Conservation (phyloP, 2,888 invertebrate genomes). For the Pseudococcus jackbeardsleyi region DNA sequence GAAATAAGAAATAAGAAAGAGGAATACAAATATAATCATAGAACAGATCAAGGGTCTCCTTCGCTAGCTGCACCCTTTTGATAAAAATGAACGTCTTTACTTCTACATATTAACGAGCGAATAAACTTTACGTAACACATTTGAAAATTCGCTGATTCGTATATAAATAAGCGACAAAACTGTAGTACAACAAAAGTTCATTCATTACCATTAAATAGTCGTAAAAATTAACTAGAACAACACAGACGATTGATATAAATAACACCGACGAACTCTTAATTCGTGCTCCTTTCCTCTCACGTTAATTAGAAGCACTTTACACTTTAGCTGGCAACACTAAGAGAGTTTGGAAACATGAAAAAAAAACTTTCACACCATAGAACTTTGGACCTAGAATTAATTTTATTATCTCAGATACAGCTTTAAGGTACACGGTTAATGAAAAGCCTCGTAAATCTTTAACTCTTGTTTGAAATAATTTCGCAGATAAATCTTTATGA, state of each 20-base stretch:
- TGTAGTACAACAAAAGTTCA: not conserved
- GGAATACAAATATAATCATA: not conserved
- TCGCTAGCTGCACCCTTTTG: not conserved
- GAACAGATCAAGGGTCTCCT: not conserved
- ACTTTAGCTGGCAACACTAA: conserved; percentile 23
- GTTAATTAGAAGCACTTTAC: conserved; percentile 50
- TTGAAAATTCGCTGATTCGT: not conserved
- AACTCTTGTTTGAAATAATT: conserved; percentile 47
- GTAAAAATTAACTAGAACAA: conserved; percentile 41
- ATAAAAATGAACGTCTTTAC: not conserved
- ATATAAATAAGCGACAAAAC: not conserved
- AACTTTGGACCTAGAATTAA: conserved; percentile 49
- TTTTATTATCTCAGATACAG: conserved; percentile 50
- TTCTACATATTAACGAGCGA: not conserved
- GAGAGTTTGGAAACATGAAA: not conserved
- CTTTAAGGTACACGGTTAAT: conserved; percentile 49
- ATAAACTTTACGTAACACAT: not conserved
- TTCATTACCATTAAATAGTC: conserved; percentile 33
- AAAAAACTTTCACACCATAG: conserved; percentile 41
- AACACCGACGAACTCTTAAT: conserved; percentile 52
- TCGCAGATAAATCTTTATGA: conserved; percentile 50
- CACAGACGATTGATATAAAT: conserved; percentile 46
- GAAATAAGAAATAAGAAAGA: not conserved
- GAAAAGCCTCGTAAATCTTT: conserved; percentile 54
- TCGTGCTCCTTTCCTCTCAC: conserved; percentile 13